A percentile compares a stretch with the other conserved stretches of the same genome.
Evolutionary conservation across 1,140 invertebrate genomes (phyloP).

Genomic region (Lepidurus packardi): DNA sequence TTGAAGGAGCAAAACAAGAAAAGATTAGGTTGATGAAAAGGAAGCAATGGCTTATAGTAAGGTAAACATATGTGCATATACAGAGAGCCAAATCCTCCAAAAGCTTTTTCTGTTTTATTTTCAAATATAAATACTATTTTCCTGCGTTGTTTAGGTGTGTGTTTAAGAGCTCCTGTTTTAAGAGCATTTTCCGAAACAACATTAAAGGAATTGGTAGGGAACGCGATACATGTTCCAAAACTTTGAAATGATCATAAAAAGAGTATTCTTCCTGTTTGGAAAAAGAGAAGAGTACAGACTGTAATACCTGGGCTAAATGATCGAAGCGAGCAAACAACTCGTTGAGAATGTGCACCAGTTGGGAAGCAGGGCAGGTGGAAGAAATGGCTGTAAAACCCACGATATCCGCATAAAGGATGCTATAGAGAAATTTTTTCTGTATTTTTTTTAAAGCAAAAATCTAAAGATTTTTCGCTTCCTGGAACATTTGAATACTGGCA

Average conservation of each 20-base stretch:
- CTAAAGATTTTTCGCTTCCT: background rate
- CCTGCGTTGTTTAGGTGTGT: too few relatives aligned
- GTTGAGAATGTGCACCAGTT: conserved; percentile 88
- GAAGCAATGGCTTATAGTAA: background rate
- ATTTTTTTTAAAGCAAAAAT: background rate
- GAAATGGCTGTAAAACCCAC: conserved; percentile 92
- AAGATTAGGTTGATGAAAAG: background rate
- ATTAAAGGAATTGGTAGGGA: background rate
- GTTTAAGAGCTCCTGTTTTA: too few relatives aligned
- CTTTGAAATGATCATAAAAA: conserved; percentile 22
- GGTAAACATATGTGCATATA: conserved; percentile 19
- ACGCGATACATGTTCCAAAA: conserved; percentile 25
- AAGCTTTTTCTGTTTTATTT: too few relatives aligned
- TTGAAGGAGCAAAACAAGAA: background rate
- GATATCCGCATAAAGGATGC: conserved; percentile 77
- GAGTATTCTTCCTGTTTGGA: background rate
- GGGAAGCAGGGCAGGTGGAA: conserved; percentile 87
- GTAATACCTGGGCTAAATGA: conserved; percentile 71
- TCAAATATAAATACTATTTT: too few relatives aligned
- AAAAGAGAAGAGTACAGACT: background rate
- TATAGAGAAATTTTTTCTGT: conserved; percentile 44
- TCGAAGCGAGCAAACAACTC: conserved; percentile 90
- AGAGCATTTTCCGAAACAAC: too few relatives aligned
- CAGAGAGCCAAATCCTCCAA: background rate
- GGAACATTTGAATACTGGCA: background rate